phyloP scores from a whole-genome alignment of 2,113 vertebrate species.

The Camelus bactrianus region DNA sequence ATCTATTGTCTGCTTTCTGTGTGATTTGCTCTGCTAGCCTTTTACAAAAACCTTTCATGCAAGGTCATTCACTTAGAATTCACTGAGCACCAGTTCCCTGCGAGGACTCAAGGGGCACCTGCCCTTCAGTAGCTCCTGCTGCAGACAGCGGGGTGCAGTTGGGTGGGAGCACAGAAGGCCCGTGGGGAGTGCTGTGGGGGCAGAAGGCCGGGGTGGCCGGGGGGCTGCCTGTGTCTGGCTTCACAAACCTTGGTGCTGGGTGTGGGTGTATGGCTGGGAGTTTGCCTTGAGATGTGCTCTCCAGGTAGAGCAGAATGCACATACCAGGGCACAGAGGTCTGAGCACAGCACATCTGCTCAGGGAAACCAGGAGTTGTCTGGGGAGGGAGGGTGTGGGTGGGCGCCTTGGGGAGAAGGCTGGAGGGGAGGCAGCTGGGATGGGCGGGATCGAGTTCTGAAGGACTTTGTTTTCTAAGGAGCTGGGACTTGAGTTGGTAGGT shows the following conservation, averaged over 20 bases:
- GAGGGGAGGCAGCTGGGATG: not conserved
- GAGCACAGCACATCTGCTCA: not conserved
- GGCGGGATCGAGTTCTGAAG: not conserved
- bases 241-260: not conserved
- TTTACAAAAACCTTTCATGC: not conserved
- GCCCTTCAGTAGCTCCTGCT: not conserved
- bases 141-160: not conserved
- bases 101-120: not conserved
- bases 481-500: not conserved
- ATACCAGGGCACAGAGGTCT: not conserved
- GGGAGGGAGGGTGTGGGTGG: not conserved
- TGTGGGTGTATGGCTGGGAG: not conserved
- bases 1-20: not conserved
- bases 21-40: not conserved
- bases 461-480: not conserved
- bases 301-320: not conserved
- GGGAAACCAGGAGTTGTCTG: not conserved
- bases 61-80: conserved; percentile 10
- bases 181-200: too few relatives aligned
- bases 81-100: not conserved
- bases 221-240: not conserved
- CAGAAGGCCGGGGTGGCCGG: not conserved
- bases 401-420: not conserved
- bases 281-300: not conserved
- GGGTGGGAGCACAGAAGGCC: not conserved